Percentiles rank a stretch among this genome's conserved stretches.
Evolutionary conservation across 2,888 invertebrate species (phyloP).

Genomic region (Slavum lentiscoides): DNA sequence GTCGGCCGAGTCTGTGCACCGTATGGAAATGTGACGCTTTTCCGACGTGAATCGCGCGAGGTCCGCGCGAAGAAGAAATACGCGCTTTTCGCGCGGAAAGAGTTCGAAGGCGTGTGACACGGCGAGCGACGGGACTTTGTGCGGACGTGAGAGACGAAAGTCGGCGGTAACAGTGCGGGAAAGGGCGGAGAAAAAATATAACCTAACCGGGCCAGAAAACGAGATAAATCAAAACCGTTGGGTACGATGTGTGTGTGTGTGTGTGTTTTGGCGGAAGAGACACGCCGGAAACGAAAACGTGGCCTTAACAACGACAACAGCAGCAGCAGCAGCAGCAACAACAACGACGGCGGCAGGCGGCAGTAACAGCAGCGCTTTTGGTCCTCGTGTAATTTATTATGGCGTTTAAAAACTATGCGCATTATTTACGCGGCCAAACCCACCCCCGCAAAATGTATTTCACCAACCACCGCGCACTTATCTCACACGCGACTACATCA

Average conservation of each 20-base stretch:
- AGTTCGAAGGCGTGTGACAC: too few relatives aligned
- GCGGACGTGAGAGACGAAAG: too few relatives aligned
- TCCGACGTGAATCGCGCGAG: too few relatives aligned
- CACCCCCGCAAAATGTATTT: constrained; percentile 23
- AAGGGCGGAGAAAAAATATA: constrained; percentile 10
- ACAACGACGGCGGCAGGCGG: not conserved
- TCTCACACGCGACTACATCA: too few relatives aligned
- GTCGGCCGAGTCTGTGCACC: too few relatives aligned
- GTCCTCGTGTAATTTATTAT: constrained; percentile 44
- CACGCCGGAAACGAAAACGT: constrained; percentile 50
- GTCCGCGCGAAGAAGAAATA: too few relatives aligned
- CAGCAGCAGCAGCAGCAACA: too few relatives aligned
- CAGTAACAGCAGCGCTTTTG: not conserved
- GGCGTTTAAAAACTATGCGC: constrained; percentile 53
- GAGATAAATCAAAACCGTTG: constrained; percentile 47
- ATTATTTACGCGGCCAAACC: constrained; percentile 37
- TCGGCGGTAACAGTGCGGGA: not conserved
- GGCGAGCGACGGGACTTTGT: too few relatives aligned
- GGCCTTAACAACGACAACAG: not conserved
- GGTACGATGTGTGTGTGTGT: too few relatives aligned
- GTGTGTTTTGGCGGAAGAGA: not conserved
- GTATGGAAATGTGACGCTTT: too few relatives aligned
- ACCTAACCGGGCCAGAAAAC: not conserved
- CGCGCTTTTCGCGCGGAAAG: too few relatives aligned
- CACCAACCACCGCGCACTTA: not conserved